Conservation (phyloP, 1,140 invertebrate species). For the Procambarus virginalis region DNA sequence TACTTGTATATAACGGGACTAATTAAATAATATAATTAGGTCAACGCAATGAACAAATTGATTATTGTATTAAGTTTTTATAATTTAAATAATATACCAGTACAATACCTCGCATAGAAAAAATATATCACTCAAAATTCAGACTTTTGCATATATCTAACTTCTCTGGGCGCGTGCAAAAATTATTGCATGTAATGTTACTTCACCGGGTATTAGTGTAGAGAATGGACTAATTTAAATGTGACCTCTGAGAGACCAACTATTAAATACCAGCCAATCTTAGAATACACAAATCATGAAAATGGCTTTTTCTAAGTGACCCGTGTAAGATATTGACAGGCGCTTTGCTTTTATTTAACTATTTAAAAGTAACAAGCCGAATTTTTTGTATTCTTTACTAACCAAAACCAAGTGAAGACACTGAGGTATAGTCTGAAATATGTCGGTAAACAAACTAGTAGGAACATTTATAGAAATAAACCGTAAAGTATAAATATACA, state of each 20-base stretch:
- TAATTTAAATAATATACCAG: conserved; percentile 9
- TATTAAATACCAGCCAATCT: neutral
- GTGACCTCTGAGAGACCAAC: conserved; percentile 10
- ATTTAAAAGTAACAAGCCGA: no score
- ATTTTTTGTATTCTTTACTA: conserved; percentile 3
- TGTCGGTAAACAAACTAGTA: conserved; percentile 53
- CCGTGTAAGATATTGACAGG: neutral
- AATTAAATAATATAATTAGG: conserved; percentile 4
- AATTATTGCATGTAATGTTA: conserved; percentile 52
- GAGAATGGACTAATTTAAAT: conserved; percentile 13
- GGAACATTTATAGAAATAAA: conserved; percentile 45
- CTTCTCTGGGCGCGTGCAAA: conserved; percentile 51
- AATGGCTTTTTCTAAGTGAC: no score
- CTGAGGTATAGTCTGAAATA: conserved; percentile 48
- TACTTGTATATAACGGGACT: neutral
- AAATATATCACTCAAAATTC: conserved; percentile 37
- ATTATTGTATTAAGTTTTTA: conserved; percentile 15
- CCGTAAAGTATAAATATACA: conserved; percentile 55
- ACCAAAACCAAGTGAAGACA: conserved; percentile 35
- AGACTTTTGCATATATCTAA: conserved; percentile 38
- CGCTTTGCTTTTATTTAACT: neutral
- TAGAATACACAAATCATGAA: neutral
- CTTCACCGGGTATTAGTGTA: conserved; percentile 17
- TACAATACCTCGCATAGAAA: conserved; percentile 27
- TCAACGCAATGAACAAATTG: neutral